Evolutionary conservation across 1,140 invertebrate genomes (phyloP).

Genomic region (Armadillidium nasatum): DNA sequence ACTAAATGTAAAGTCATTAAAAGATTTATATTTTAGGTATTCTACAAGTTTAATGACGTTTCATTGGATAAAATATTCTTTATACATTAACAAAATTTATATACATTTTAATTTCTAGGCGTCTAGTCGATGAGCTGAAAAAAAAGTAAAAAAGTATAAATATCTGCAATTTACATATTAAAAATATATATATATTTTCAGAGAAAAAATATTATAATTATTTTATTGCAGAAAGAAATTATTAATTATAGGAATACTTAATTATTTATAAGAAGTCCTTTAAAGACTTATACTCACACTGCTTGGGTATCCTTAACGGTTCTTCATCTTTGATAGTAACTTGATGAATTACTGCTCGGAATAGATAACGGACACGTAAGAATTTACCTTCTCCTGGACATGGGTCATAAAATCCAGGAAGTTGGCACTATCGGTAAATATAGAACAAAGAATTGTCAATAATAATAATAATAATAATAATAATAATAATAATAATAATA

Average conservation of each 20-base stretch:
- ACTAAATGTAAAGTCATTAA: too few relatives aligned
- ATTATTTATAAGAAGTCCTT: too few relatives aligned
- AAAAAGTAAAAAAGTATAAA: background rate
- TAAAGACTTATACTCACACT: too few relatives aligned
- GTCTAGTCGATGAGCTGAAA: slow-evolving; percentile 1
- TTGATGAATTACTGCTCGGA: slow-evolving; percentile 69
- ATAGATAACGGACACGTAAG: slow-evolving; percentile 80
- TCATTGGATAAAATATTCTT: background rate
- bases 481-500: too few relatives aligned
- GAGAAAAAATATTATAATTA: too few relatives aligned
- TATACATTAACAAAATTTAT: background rate
- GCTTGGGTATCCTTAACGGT: slow-evolving; percentile 67
- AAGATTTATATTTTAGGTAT: too few relatives aligned
- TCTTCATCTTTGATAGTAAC: slow-evolving; percentile 75
- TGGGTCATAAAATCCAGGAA: slow-evolving; percentile 95
- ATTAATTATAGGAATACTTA: too few relatives aligned
- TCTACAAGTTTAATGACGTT: too few relatives aligned
- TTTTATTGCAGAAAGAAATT: too few relatives aligned
- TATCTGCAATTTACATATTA: too few relatives aligned
- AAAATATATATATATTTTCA: too few relatives aligned
- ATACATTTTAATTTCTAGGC: background rate
- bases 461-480: slow-evolving; percentile 16
- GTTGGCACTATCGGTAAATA: slow-evolving; percentile 73
- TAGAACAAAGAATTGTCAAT: too few relatives aligned
- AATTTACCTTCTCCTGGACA: slow-evolving; percentile 88